Evolutionary conservation across 2,113 vertebrate genomes (phyloP), one percentile per base, ranked within the genome.

Genomic region (Chlamydotis undulata): DNA sequence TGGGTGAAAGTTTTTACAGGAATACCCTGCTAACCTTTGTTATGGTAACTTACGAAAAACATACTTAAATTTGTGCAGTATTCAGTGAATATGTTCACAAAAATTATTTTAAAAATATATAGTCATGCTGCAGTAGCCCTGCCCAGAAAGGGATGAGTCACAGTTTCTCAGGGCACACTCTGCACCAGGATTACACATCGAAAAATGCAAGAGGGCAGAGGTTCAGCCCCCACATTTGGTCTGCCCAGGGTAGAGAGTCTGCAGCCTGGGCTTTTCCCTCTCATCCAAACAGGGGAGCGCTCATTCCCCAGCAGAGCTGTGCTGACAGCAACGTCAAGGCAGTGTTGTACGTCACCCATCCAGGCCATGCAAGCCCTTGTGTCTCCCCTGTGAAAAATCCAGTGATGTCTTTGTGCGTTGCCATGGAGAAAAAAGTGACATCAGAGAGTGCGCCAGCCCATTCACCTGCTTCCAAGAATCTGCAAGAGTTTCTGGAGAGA

Each of bases 351-450:
- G 6, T 71, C 67, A 73, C 35, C 33, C 9, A 8, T 11, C 31
- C 37, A 65, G 64, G 39, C 22, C 56, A 68, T 1, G 3, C 31
- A 75, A 65, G 53, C 59, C 81, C 43, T 78, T 94, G 71, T 35
- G 26, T 87, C 41, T 90, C 71, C 41, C 53, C 19, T 89, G 19
- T 50, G 69, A 56, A 84, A 53, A 75, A 8, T 21, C 69, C 50
- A n/a, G 61, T 56, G 83, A 67, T 86, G 87, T 78, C 55, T 93
- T 82, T 53, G 12, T 59, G 25, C 3, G 25, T 80, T 93, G 87
- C 64, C 63, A 92, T 49, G 69, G 80, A 92, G 87, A 96, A 63
- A 52, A 52, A 93, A 68, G 45, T 74, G 74, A 74, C 96, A 56
- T 94, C 94, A 96, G 80, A 87, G 64, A 67, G 16, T 11, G 50